Conservation (phyloP, 1,140 invertebrate species). For the Hylaeus anthracinus region DNA sequence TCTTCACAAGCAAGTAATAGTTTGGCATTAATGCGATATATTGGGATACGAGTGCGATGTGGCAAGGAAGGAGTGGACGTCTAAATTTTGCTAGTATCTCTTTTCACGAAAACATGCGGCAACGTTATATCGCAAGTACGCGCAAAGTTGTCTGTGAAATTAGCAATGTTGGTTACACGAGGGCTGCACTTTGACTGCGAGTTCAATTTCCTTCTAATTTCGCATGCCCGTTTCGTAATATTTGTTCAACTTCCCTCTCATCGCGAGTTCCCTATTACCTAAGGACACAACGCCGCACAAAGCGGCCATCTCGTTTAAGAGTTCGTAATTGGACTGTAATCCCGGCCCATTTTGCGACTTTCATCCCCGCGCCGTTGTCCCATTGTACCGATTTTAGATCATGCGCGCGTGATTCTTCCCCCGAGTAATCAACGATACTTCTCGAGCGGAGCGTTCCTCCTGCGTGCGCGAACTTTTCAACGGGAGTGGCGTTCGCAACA, state of each 20-base stretch:
- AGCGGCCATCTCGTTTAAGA: conserved; percentile 29
- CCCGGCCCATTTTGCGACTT: conserved; percentile 4
- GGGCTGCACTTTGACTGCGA: not conserved
- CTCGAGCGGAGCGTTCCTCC: not conserved
- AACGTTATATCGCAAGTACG: not conserved
- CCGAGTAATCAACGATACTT: not conserved
- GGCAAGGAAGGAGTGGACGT: too few relatives aligned
- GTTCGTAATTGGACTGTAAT: conserved; percentile 50
- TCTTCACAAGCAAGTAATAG: too few relatives aligned
- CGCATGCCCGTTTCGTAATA: conserved; percentile 2
- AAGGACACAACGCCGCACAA: conserved; percentile 3
- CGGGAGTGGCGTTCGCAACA: not conserved
- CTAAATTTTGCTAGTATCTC: too few relatives aligned
- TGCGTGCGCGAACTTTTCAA: not conserved
- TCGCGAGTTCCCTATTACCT: too few relatives aligned
- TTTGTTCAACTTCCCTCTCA: conserved; percentile 13
- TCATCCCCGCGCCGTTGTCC: not conserved
- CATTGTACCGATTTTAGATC: not conserved
- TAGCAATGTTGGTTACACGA: conserved; percentile 14
- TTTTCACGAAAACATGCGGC: too few relatives aligned
- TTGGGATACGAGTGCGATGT: too few relatives aligned
- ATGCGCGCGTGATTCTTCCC: too few relatives aligned
- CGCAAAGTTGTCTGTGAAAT: not conserved
- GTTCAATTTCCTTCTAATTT: conserved; percentile 8
- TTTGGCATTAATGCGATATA: too few relatives aligned